Evolutionary conservation across 2,113 vertebrate genomes (phyloP).

Genomic region (Trichechus manatus): DNA sequence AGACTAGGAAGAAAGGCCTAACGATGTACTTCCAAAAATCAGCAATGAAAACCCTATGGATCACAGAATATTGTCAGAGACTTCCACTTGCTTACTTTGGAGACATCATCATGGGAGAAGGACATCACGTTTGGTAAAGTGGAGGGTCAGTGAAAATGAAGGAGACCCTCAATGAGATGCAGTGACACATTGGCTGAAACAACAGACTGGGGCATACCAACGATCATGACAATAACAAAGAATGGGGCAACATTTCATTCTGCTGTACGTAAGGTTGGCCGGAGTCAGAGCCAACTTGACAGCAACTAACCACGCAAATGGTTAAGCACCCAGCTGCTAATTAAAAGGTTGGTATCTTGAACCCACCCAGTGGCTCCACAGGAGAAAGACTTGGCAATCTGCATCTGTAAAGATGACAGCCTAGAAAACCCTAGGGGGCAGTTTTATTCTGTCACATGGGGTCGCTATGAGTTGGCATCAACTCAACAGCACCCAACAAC

Average conservation of each 20-base stretch:
- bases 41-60: neutral
- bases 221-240: neutral
- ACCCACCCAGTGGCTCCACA: neutral
- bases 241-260: neutral
- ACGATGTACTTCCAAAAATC: neutral
- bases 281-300: neutral
- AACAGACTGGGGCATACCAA: neutral
- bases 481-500: neutral
- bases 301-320: neutral
- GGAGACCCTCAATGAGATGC: too few relatives aligned
- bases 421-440: neutral
- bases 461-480: neutral
- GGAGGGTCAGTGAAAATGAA: neutral
- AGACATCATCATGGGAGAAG: neutral
- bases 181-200: neutral
- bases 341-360: neutral
- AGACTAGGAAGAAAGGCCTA: neutral
- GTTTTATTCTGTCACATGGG: neutral
- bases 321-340: neutral
- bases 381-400: neutral
- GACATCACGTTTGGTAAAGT: neutral
- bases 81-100: neutral
- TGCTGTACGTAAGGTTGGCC: neutral
- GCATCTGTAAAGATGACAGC: neutral
- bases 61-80: neutral